A percentile compares a stretch with the other conserved stretches of the same genome.
Evolutionary conservation across 2,888 invertebrate species (phyloP).

Genomic region (Eupelmus urozonus): DNA sequence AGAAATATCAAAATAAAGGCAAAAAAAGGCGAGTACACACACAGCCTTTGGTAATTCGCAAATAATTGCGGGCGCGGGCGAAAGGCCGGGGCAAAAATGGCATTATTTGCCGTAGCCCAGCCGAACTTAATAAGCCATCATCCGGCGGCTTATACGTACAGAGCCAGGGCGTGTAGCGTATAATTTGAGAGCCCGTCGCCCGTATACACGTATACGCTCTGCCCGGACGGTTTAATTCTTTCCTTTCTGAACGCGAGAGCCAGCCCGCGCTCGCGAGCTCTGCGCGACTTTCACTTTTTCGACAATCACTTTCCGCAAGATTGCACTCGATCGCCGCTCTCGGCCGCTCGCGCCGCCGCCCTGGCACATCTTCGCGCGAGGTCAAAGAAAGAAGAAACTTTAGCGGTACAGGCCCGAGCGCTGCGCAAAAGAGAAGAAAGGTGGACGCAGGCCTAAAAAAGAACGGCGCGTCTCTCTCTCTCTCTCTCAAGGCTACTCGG

Average conservation of each 20-base stretch:
- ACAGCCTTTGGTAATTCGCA: slow-evolving; percentile 19
- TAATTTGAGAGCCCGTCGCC: slow-evolving; percentile 42
- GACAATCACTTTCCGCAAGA: slow-evolving; percentile 60
- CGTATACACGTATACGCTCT: not conserved
- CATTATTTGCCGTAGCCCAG: slow-evolving; percentile 55
- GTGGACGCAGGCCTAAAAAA: slow-evolving; percentile 22
- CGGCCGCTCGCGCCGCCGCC: not conserved
- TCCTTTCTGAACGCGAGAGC: slow-evolving; percentile 25
- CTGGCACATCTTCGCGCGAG: not conserved
- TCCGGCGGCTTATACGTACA: not conserved
- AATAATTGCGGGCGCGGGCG: slow-evolving; percentile 59
- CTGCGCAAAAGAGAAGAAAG: too few relatives aligned
- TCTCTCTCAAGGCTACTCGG: slow-evolving; percentile 40
- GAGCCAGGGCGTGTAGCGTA: slow-evolving; percentile 33
- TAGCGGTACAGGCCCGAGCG: not conserved
- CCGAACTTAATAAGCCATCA: slow-evolving; percentile 54
- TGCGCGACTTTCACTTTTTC: slow-evolving; percentile 59
- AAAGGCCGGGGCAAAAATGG: slow-evolving; percentile 61
- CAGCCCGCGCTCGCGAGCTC: not conserved
- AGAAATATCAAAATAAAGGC: slow-evolving; percentile 36
- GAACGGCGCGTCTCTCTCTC: too few relatives aligned
- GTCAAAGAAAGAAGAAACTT: slow-evolving; percentile 11
- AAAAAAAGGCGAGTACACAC: not conserved
- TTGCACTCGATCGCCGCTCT: slow-evolving; percentile 49
- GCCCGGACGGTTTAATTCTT: slow-evolving; percentile 42